Percentiles rank a stretch among this genome's conserved stretches.
Conservation (phyloP, 2,888 invertebrate genomes). For the Ormyrus rosae region DNA sequence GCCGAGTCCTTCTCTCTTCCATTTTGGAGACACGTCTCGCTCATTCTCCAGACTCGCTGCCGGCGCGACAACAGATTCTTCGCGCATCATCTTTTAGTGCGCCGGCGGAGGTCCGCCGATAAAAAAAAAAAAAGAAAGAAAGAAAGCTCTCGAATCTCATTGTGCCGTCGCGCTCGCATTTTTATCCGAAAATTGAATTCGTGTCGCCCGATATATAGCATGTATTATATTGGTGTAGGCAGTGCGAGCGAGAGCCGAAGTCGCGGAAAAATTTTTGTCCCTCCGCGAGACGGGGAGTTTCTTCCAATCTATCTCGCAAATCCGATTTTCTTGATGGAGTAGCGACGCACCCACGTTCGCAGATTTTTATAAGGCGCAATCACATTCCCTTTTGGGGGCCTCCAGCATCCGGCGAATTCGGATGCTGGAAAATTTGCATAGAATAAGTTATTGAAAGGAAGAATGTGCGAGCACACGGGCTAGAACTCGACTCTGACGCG, state of each 20-base stretch:
- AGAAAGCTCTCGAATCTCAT: background rate
- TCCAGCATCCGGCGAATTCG: no score
- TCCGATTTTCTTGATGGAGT: conserved; percentile 36
- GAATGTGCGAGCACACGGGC: no score
- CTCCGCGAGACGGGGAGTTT: background rate
- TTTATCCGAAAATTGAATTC: background rate
- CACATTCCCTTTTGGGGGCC: conserved; percentile 11
- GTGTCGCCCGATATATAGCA: background rate
- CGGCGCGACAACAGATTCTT: conserved; percentile 30
- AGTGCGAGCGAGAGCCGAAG: no score
- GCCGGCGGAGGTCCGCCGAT: background rate
- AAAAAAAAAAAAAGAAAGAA: background rate
- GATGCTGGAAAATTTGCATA: no score
- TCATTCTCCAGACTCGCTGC: conserved; percentile 23
- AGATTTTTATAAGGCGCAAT: conserved; percentile 23
- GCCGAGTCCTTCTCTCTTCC: conserved; percentile 3
- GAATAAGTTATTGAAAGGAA: no score
- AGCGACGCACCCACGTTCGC: background rate
- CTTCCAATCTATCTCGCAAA: conserved; percentile 50
- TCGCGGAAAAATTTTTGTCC: no score
- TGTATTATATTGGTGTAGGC: background rate
- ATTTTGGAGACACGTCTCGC: background rate
- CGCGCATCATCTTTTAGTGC: background rate
- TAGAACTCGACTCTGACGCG: no score
- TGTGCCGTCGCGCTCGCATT: background rate